Base-by-base conservation (phyloP, 92 coral and sea anemone species). In the Galaxea fascicularis region DNA sequence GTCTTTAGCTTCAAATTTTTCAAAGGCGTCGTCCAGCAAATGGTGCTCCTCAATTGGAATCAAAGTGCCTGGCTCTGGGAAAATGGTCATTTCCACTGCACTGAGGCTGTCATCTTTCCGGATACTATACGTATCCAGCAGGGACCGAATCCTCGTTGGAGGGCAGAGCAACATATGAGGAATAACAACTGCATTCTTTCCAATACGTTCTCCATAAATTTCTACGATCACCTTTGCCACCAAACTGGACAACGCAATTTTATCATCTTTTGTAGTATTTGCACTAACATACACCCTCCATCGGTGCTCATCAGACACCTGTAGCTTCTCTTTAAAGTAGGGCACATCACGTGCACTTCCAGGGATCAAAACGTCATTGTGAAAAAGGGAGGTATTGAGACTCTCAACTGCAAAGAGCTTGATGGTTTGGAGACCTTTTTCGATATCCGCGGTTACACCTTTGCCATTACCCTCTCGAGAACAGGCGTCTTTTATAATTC, bases 41-140 rank as follows among this genome's bases (percentile, higher is more conserved):
- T 93, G 90, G 30, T 89, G 95, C 63, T 90, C 95, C 0, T 87
- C 91, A 11, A 80, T 70, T 64, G 86, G 93, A 74, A 93, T 87
- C 39, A 90, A 87, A 4, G 73, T 54, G 28, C 93, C 95, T 18
- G 93, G 93, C 59, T 83, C 39, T 71, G 93, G 95, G 14, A 83
- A 66, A 73, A 67, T 69, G 15, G 74, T 26, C 18, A 25, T 18
- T 17, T 78, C 52, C 46, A 51, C 83, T 8, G 58, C 62, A 49
- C 53, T 82, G 56, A 20, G 24, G 21, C 86, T 78, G 74, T 84
- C 85, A 68, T 93, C 93, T 53, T 83, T 83, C 6, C 95, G 93
- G 17, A 92, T 60, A 10, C 56, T 72, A 35, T 68, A 21, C 0
- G 12, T 69, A 75, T 90, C 93, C 68, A 93, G 82, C 28, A 74